These are phyloP conservation scores for Colossoma macropomum DNA, from an alignment of 2,113 vertebrate genomes.

Conservation along the genomic window DNA sequence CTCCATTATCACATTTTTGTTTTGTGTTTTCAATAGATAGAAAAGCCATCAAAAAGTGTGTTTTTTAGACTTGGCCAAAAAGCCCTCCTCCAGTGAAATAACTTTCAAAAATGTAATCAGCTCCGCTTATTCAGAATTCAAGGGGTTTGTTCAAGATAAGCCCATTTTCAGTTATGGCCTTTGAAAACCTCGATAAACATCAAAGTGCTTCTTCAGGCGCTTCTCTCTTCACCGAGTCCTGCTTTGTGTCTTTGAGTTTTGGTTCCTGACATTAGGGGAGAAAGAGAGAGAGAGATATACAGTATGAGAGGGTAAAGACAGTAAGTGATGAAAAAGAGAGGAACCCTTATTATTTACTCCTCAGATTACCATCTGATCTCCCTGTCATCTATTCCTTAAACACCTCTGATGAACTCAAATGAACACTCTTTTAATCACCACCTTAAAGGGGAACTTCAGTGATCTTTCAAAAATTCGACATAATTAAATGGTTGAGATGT, in stretches of 20 bases:
- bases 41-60: neutral
- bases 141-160: constrained; percentile 59
- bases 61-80: constrained; percentile 7
- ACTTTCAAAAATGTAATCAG: constrained; percentile 60
- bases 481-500: too few species aligned
- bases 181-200: constrained; percentile 67
- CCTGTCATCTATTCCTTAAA: neutral
- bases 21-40: constrained; percentile 9
- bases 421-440: neutral
- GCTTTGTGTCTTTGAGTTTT: constrained; percentile 43
- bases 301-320: neutral
- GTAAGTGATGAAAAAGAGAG: neutral
- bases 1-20: neutral
- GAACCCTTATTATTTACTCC: neutral
- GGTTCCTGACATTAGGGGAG: constrained; percentile 39
- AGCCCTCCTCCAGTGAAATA: constrained; percentile 13
- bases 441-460: too few species aligned
- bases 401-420: neutral
- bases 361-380: neutral
- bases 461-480: too few species aligned
- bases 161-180: constrained; percentile 60
- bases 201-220: constrained; percentile 64
- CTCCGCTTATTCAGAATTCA: constrained; percentile 63
- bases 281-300: constrained; percentile 1
- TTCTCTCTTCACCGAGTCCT: constrained; percentile 50